Base-by-base conservation (phyloP, 2,888 invertebrate genomes). In the Eupithecia inturbata region DNA sequence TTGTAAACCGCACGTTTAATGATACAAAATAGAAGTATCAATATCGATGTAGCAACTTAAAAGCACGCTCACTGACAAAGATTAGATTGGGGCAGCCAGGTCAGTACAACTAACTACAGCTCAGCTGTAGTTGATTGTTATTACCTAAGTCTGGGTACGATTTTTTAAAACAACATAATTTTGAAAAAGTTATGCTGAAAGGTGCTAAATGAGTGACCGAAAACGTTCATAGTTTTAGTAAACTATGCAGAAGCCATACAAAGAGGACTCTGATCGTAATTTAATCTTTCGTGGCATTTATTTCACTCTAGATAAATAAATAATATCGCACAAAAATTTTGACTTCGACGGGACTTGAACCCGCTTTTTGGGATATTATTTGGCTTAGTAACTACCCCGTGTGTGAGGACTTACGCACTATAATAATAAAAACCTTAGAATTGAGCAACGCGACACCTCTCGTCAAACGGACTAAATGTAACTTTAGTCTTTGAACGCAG, bases 21-120 rank as follows among this genome's bases (percentile, higher is more conserved):
- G 73, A 36, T 62, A 76, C 68, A 76, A 73, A 76, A 76, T 71
- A 76, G 76, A 69, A 66, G 68, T 76, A 76, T 75, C 70, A 72
- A 72, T 76, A 76, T 73, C 76, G 71, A 76, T 73, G 76, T 49
- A 69, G 76, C 73, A 76, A 71, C 49, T 49, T 28, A 22, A 41
- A 68, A 67, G 60, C 62, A 36, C 71, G 67, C 41, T 60, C 41
- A 22, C 26, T 31, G 67, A 12, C 41, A 64, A 28, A 75, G 76
- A 67, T 68, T 19, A 53, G 2, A 31, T 31, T 12, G 0, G 1
- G 36, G 28, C 10, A 70, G 66, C 72, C 68, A 49, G 62, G 49
- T 49, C 66, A 66, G 4, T 66, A 36, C 36, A 45, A 31, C 19
- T 9, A 19, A 53, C 22, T n/a, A n/a, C 1, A n/a, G 41, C 16